Base-by-base conservation (phyloP, 2,888 invertebrate genomes). In the Caradrina clavipalpis region DNA sequence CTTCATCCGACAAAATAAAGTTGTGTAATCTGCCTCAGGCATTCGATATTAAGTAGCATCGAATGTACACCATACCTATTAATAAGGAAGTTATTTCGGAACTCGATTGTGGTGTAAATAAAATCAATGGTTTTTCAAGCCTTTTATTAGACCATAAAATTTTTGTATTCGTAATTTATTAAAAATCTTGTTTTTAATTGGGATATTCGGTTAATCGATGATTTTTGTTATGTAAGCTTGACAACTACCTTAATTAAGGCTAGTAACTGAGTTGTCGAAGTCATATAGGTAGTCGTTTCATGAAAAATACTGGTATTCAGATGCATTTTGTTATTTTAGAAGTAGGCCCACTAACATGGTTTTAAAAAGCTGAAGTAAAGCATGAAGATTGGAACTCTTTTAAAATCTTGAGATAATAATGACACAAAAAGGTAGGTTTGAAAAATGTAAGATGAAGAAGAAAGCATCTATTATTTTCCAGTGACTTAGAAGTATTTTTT, bases 71-170 rank as follows among this genome's bases (percentile, higher is more conserved):
- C 54, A 61, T 67, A 76, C 69, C 45, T 31, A 58, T 51, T 65
- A 67, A 80, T 81, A 74, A 87, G 88, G 87, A 88, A 87, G 86
- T 84, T 80, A 82, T 80, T 76, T 84, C 85, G 87, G 88, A 87
- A 87, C 75, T 81, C 49, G 11, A 22, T 50, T 66, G n/a, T 56
- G 31, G 50, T 58, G 54, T 59, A 51, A 51, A 70, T 61, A 74
- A 70, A 64, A 67, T 62, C 31, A 60, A 70, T 53, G 22, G 19
- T 13, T 54, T 57, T 56, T 49, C 11, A 54, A 58, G 21, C 35
- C 17, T 35, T 17, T 62, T 53, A 62, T 55, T 31, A 45, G n/a
- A 55, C 19, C 17, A 45, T 75, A 47, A 65, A 55, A 39, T 11
- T 51, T 35, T 51, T 76, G 7, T 17, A 62, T 55, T 6, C 0